Evolutionary conservation across 1,140 invertebrate species (phyloP).

Genomic region (Drosophila asahinai): DNA sequence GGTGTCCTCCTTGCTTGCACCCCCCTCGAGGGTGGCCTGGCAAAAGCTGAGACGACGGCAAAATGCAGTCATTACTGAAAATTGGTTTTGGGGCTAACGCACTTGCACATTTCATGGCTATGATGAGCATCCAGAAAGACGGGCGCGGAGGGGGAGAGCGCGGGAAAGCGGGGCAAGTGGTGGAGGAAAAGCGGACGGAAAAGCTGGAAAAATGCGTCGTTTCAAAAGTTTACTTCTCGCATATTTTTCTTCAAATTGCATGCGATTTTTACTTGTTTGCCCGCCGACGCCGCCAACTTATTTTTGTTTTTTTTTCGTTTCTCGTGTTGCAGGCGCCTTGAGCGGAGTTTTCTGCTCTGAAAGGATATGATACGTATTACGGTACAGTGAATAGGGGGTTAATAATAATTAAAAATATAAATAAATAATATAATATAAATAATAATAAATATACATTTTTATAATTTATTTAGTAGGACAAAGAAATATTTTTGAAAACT

Average conservation of each 20-base stretch:
- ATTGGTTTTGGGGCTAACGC: slow-evolving; percentile 83
- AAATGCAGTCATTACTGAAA: slow-evolving; percentile 84
- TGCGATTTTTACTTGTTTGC: slow-evolving; percentile 82
- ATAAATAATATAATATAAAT: too few species aligned
- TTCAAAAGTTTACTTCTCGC: slow-evolving; percentile 82
- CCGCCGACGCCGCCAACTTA: slow-evolving; percentile 56
- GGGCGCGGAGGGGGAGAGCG: too few species aligned
- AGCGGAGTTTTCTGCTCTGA: slow-evolving; percentile 4
- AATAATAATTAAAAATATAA: too few species aligned
- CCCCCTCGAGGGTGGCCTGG: background rate
- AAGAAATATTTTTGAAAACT: too few species aligned
- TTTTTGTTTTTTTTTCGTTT: slow-evolving; percentile 28
- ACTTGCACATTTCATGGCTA: slow-evolving; percentile 82
- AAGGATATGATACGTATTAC: slow-evolving; percentile 5
- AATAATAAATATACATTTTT: too few species aligned
- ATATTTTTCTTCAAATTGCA: slow-evolving; percentile 83
- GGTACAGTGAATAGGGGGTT: slow-evolving; percentile 2
- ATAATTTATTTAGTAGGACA: too few species aligned
- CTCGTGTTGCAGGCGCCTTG: background rate
- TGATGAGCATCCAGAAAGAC: slow-evolving; percentile 55
- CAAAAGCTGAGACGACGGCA: slow-evolving; percentile 65
- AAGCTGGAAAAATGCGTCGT: slow-evolving; percentile 71
- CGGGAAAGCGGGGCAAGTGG: background rate
- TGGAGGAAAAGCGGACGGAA: slow-evolving; percentile 3
- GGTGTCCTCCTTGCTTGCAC: background rate